Percentiles rank a stretch among this genome's conserved stretches.
These are phyloP conservation scores for Macrosoma leucophasiata DNA, from an alignment of 2,888 invertebrate genomes.

Conservation along the genomic window DNA sequence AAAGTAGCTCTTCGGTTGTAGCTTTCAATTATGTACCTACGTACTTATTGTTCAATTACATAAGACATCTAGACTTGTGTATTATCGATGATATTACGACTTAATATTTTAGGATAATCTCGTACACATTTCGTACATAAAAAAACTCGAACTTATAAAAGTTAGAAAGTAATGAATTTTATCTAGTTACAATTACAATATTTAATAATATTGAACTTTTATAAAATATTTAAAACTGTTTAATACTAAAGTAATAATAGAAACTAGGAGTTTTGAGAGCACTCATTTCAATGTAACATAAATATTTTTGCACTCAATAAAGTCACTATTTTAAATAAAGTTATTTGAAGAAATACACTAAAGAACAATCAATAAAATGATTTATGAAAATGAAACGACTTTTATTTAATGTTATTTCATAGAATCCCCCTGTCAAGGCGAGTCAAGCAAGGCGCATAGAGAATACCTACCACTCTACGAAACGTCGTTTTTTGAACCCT, in stretches of 20 bases:
- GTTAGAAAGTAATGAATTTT: conserved; percentile 1
- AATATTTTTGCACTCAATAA: conserved; percentile 71
- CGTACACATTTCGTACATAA: too few species aligned
- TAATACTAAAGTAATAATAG: conserved; percentile 34
- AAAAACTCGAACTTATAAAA: conserved; percentile 38
- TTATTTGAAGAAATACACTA: conserved; percentile 60
- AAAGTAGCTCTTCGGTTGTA: too few species aligned
- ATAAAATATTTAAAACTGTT: conserved; percentile 21
- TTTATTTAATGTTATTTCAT: conserved; percentile 35
- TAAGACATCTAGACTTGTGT: too few species aligned
- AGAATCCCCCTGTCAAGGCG: too few species aligned
- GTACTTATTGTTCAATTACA: too few species aligned
- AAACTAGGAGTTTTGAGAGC: conserved; percentile 46
- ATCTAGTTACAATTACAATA: neutral
- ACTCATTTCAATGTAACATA: conserved; percentile 60
- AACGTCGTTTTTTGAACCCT: too few species aligned
- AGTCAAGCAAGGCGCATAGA: too few species aligned
- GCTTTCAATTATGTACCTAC: too few species aligned
- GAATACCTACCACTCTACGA: too few species aligned
- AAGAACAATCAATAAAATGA: conserved; percentile 66
- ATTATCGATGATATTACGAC: too few species aligned
- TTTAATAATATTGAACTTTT: conserved; percentile 3
- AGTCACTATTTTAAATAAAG: conserved; percentile 69
- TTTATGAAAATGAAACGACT: conserved; percentile 39
- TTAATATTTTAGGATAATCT: too few species aligned